phyloP scores from a whole-genome alignment of 1,140 invertebrate species.

The Bursaphelenchus mucronatus region DNA sequence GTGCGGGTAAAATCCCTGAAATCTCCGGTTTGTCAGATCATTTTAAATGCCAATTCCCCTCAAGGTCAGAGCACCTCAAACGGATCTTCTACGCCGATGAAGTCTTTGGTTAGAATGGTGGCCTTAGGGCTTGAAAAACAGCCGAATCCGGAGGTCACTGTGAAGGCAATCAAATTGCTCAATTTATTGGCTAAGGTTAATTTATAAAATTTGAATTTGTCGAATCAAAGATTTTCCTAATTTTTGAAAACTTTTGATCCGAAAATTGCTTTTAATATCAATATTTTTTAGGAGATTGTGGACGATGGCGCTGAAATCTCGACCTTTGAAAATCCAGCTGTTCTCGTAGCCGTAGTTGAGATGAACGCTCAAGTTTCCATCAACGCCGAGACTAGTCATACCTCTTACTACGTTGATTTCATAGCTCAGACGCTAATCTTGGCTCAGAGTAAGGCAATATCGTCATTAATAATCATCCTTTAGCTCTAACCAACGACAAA shows the following conservation, averaged over 20 bases:
- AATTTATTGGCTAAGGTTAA: conserved; percentile 17
- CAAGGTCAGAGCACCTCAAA: background rate
- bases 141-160: conserved; percentile 3
- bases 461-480: background rate
- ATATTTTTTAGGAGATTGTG: too few relatives aligned
- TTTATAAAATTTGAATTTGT: too few relatives aligned
- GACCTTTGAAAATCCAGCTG: too few relatives aligned
- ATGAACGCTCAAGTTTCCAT: too few relatives aligned
- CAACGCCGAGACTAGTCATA: too few relatives aligned
- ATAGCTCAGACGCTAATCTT: too few relatives aligned
- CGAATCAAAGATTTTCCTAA: too few relatives aligned
- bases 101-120: conserved; percentile 9
- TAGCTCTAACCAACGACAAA: conserved; percentile 34
- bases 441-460: background rate
- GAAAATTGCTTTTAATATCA: too few relatives aligned
- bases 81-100: background rate
- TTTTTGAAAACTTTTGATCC: too few relatives aligned
- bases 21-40: conserved; percentile 5
- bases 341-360: too few relatives aligned
- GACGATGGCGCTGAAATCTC: too few relatives aligned
- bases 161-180: conserved; percentile 16
- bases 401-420: too few relatives aligned
- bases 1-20: conserved; percentile 1
- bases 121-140: conserved; percentile 14
- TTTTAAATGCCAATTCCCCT: conserved; percentile 2